These are phyloP conservation scores for Petroica traversi DNA, from an alignment of 2,113 vertebrate species.

Conservation along the genomic window DNA sequence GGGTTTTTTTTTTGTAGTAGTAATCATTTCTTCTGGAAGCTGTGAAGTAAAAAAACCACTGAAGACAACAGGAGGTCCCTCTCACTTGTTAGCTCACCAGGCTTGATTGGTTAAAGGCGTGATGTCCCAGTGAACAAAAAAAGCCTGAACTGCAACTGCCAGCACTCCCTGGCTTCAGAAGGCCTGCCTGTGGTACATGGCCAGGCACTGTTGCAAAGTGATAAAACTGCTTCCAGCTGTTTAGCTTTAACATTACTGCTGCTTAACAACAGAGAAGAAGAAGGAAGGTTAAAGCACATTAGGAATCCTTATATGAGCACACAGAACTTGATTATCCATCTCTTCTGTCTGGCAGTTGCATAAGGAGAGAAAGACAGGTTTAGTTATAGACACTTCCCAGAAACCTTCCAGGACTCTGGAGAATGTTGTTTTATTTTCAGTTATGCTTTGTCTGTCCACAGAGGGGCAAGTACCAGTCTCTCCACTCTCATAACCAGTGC, in stretches of 20 bases:
- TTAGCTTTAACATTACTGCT: not conserved
- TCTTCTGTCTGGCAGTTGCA: not conserved
- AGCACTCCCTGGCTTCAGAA: constrained; percentile 68
- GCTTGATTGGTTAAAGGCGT: constrained; percentile 37
- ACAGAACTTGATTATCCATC: not conserved
- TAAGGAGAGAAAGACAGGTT: not conserved
- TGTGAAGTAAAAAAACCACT: constrained; percentile 54
- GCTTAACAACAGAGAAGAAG: not conserved
- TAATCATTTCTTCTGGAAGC: constrained; percentile 66
- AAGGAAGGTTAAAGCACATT: not conserved
- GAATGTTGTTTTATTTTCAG: not conserved
- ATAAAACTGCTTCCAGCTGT: constrained; percentile 81
- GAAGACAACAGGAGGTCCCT: constrained; percentile 66
- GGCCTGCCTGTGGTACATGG: constrained; percentile 32
- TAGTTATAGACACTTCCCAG: not conserved
- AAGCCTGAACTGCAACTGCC: constrained; percentile 49
- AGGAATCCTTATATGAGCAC: not conserved
- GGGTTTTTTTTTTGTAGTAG: not conserved
- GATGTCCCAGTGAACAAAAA: constrained; percentile 58
- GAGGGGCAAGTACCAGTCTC: not conserved
- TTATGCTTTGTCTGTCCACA: not conserved
- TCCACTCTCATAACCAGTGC: not conserved
- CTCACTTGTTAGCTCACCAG: constrained; percentile 59
- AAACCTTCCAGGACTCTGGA: not conserved
- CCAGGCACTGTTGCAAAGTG: constrained; percentile 75